Base-by-base conservation (phyloP, 2,113 vertebrate genomes). In the Hippotragus niger region DNA sequence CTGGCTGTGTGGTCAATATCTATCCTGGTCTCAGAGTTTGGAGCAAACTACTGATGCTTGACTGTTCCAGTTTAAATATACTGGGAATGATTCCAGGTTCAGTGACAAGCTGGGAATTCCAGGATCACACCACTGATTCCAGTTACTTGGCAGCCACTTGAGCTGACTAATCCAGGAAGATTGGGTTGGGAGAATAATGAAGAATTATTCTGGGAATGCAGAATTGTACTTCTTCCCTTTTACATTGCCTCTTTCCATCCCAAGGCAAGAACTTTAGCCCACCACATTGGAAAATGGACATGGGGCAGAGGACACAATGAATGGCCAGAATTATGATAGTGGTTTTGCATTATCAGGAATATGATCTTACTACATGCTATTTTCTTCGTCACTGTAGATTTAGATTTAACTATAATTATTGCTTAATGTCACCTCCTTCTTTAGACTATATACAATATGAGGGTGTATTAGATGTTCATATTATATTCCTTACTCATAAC, bases 371-470 rank as follows among this genome's bases (percentile, higher is more conserved):
- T 88, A 47, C 55, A n/a, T 95, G 58, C 57, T 89, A 58, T 85
- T 90, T 83, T 96, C 52, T 74, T 52, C 29, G 62, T 89, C 64
- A 91, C 31, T 89, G 9, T 86, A 82, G 23, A 58, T 82, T 76
- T n/a, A 16, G 50, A 90, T 94, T 91, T 95, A 82, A 82, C n/a
- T 95, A 31, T 76, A 95, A 91, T 80, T 83, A 53, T 87, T 96
- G 17, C 17, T 93, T 87, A 89, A 80, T 94, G 13, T 84, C 31
- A 83, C 17, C 10, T 71, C 40, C 31, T 76, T n/a, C 29, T 95
- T 10, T 36, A 88, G 57, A 80, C 47, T 80, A 16, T 80, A 91
- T 6, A 29, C 36, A 47, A n/a, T 62, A 67, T 71, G 53, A 92
- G 36, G 9, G 82, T 53, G n/a, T 43, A 23, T 64, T 50, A 78